A percentile compares a stretch with the other conserved stretches of the same genome.
phyloP scores from a whole-genome alignment of 2,113 vertebrate species.

The rabbit (Oryctolagus cuniculus) region mOryCun1.1 NC_091437.1:26904001-26904500 shows the following conservation, averaged over 20 bases:
- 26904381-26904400: conserved; percentile 25
- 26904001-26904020: conserved; percentile 24
- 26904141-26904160: conserved; percentile 34
- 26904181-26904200: conserved; percentile 5
- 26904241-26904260: background rate
- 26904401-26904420: conserved; percentile 63
- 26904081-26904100: conserved; percentile 21
- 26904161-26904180: background rate
- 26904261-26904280: background rate
- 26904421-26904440: conserved; percentile 53
- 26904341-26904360: background rate
- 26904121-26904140: background rate
- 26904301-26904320: background rate
- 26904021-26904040: background rate
- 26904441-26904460: conserved; percentile 39
- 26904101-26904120: background rate
- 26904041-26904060: background rate
- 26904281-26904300: background rate
- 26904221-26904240: background rate
- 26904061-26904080: background rate
- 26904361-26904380: conserved; percentile 32
- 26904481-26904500: conserved; percentile 15
- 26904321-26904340: conserved; percentile 33
- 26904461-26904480: conserved; percentile 29
- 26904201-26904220: background rate